A percentile compares a stretch with the other conserved stretches of the same genome.
These are phyloP conservation scores for Gastracanthus pulcherrimus DNA, from an alignment of 2,888 invertebrate genomes.

Conservation along the genomic window DNA sequence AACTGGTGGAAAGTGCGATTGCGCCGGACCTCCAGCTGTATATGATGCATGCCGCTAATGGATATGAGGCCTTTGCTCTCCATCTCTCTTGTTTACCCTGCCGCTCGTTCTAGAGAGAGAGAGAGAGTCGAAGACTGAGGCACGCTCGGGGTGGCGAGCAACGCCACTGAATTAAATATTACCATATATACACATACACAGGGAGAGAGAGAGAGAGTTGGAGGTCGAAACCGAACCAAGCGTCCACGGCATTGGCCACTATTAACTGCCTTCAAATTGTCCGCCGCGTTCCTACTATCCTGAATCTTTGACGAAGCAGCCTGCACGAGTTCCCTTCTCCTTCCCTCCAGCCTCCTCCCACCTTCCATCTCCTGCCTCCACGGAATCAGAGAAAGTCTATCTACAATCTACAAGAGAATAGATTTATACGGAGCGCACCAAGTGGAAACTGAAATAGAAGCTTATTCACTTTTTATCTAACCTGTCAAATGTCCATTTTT, in stretches of 20 bases:
- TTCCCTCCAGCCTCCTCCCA: no score
- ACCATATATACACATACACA: conserved; percentile 38
- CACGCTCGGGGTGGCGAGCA: no score
- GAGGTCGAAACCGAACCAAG: no score
- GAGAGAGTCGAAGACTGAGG: conserved; percentile 20
- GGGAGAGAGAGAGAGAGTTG: not conserved
- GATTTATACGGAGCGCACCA: conserved; percentile 5
- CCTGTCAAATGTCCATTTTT: conserved; percentile 30
- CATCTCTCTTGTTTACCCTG: conserved; percentile 18
- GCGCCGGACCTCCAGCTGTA: conserved; percentile 48
- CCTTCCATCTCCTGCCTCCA: not conserved
- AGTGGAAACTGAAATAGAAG: conserved; percentile 20
- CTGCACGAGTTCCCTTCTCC: not conserved
- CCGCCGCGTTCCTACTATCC: conserved; percentile 47
- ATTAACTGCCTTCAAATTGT: conserved; percentile 61
- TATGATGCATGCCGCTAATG: conserved; percentile 66
- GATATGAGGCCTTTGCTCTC: conserved; percentile 62
- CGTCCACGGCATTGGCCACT: conserved; percentile 45
- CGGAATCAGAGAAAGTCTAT: not conserved
- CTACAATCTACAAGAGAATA: not conserved
- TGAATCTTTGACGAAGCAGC: conserved; percentile 60
- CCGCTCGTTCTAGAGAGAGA: conserved; percentile 29
- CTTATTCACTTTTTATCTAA: not conserved
- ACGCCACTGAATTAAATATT: conserved; percentile 54
- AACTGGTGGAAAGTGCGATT: conserved; percentile 56